Conservation (phyloP, 2,797 vertebrate genomes). For the Sebastes aleutianus region DNA sequence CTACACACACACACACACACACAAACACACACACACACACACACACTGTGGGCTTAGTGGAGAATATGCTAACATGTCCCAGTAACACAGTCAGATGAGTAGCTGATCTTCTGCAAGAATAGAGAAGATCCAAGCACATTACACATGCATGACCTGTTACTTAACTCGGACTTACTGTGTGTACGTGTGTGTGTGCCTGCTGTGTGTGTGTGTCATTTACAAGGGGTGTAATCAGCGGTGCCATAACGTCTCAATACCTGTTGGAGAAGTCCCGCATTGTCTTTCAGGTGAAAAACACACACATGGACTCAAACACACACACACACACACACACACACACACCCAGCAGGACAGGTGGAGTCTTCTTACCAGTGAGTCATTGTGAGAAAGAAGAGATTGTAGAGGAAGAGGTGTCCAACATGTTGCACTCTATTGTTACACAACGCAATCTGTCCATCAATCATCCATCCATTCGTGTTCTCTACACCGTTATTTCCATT, state of each 20-base stretch:
- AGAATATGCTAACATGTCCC: conserved; percentile 29
- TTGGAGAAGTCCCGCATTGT: conserved; percentile 96
- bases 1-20: neutral
- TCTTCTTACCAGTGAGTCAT: conserved; percentile 73
- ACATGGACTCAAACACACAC: neutral
- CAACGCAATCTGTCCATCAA: neutral
- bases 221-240: conserved; percentile 93
- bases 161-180: conserved; percentile 53
- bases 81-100: conserved; percentile 49
- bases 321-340: conserved; percentile 17
- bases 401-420: conserved; percentile 28
- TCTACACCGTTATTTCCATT: neutral
- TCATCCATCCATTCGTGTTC: conserved; percentile 3
- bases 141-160: conserved; percentile 72
- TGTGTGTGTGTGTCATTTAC: conserved; percentile 46
- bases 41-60: neutral
- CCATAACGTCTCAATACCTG: conserved; percentile 98
- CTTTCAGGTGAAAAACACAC: conserved; percentile 87
- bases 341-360: conserved; percentile 34
- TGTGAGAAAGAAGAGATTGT: conserved; percentile 60
- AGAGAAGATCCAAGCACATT: conserved; percentile 53
- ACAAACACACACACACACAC: no score
- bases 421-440: neutral
- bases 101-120: conserved; percentile 36
- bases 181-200: conserved; percentile 18